Evolutionary conservation across 2,888 invertebrate species (phyloP), one percentile per base, ranked within the genome.

Genomic region (Rhingia campestris): DNA sequence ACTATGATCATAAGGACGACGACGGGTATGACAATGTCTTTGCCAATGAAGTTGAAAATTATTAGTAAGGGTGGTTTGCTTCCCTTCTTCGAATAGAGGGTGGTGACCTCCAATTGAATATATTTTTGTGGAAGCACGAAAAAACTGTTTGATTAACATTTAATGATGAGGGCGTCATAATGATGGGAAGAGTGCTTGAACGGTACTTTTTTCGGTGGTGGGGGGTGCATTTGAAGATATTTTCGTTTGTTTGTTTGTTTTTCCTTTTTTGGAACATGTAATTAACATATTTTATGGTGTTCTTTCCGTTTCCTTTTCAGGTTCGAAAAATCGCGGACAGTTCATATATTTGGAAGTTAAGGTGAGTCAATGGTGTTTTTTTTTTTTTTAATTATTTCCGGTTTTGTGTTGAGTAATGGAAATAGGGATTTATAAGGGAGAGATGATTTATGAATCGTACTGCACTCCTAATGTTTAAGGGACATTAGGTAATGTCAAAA

Each of bases 111-210:
- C 61, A 59, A 64, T 61, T 81, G 58, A 22, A 47, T 33, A 37
- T 35, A 64, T 53, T 66, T 64, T 54, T 14, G 35, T 22, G 56
- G 61, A 39, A 54, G 45, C 37, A 37, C 14, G 32, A 53, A 69
- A 63, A 56, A 47, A 72, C 47, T 58, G 41, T 59, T 81, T 81
- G 76, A 81, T 76, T 72, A 53, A 53, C 59, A 67, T 81, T 72
- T 72, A 66, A 72, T 76, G 76, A 81, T 75, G 66, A 67, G 76
- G 66, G 61, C 59, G 75, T 47, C 7, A 10, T 32, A 45, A 63
- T 49, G 22, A 72, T 43, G 51, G 12, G 35, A 22, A n/a, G 37
- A 3, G 30, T 6, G 6, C 39, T 33, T 54, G 51, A 41, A 54
- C 37, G 30, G 10, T 1, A 47, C 37, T 61, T 22, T n/a, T 51